A percentile compares a stretch with the other conserved stretches of the same genome.
These are phyloP conservation scores for Lacerta viridis DNA, from an alignment of 2,797 vertebrate species.

Conservation along the genomic window DNA sequence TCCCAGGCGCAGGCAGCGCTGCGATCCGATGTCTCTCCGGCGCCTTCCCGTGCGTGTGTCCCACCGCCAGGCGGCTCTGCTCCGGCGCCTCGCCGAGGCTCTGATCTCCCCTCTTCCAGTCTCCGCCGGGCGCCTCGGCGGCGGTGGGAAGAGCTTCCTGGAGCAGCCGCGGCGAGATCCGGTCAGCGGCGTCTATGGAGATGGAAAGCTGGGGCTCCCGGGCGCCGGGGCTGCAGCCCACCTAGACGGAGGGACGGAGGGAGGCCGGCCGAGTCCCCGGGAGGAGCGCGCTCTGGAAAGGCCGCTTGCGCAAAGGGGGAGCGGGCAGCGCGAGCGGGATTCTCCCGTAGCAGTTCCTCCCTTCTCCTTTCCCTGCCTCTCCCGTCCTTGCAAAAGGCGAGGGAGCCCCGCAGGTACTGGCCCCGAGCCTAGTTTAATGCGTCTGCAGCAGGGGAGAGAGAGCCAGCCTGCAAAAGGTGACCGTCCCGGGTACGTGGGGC, in stretches of 20 bases:
- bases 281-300: background rate
- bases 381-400: background rate
- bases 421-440: background rate
- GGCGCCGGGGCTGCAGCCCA: background rate
- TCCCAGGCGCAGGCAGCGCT: background rate
- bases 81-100: background rate
- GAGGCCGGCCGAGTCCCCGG: background rate
- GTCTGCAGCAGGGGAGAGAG: too few relatives aligned
- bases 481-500: background rate
- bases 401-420: background rate
- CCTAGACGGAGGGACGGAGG: background rate
- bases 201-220: background rate
- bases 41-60: background rate
- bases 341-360: background rate
- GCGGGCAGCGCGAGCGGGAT: background rate
- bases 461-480: background rate
- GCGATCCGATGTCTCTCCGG: too few relatives aligned
- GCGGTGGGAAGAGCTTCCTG: constrained; percentile 35
- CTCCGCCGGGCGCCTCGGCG: background rate
- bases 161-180: constrained; percentile 33
- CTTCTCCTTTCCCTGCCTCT: background rate
- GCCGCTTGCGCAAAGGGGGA: background rate
- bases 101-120: background rate
- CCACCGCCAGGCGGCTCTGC: background rate
- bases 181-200: constrained; percentile 31